phyloP scores from a whole-genome alignment of 2,797 vertebrate species.

The Poliocrania exsul region DNA sequence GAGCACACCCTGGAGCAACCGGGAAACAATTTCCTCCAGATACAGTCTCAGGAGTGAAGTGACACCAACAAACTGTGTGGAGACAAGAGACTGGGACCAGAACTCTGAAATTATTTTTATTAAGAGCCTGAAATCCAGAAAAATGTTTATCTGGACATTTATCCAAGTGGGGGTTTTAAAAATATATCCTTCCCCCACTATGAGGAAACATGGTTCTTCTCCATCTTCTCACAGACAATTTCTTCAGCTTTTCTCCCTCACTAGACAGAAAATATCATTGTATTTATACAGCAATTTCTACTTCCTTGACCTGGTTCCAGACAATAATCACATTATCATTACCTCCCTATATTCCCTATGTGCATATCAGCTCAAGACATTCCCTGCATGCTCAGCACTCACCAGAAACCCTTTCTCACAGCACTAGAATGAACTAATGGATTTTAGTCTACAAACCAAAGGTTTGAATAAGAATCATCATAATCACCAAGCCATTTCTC shows the following conservation, averaged over 20 bases:
- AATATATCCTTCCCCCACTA: not conserved
- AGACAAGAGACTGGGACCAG: not conserved
- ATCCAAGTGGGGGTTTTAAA: not conserved
- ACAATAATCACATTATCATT: not conserved
- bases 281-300: not conserved
- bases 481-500: not conserved
- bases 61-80: not conserved
- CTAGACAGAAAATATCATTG: not conserved
- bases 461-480: not conserved
- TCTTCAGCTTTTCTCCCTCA: not conserved
- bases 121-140: not conserved
- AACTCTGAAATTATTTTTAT: not conserved
- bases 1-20: not conserved
- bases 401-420: not conserved
- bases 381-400: accelerated
- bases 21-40: not conserved
- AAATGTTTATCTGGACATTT: not conserved
- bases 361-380: not conserved
- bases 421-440: not conserved
- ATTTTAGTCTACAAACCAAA: not conserved
- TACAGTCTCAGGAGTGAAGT: not conserved
- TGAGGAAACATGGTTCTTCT: not conserved
- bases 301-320: not conserved
- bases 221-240: not conserved
- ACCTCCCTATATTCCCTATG: not conserved